Evolutionary conservation across 2,888 invertebrate genomes (phyloP), one percentile per base, ranked within the genome.

Genomic region (Orthosia incerta): DNA sequence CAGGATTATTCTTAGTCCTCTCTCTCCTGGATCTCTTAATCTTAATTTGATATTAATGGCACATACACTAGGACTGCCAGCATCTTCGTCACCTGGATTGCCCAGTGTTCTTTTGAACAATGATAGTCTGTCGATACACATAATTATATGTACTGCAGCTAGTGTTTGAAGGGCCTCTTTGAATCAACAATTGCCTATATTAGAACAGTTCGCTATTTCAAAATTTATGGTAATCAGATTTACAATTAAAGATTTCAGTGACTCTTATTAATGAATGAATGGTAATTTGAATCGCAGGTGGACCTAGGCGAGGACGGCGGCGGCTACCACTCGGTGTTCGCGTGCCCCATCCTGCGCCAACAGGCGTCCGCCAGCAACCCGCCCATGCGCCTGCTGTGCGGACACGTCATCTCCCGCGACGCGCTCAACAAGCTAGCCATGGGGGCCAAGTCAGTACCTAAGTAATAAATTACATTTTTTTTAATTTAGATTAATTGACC

Each of bases 361-460:
- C 99, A 99, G 93, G 99, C 99, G 60, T 98, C 99, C 1, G 99
- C 99, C 86, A 97, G 97, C 86, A 99, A 99, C 97, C 99, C 99
- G 72, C 99, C 99, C 20, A 99, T 99, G 98, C 97, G 99, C 83
- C 97, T 99, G 79, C 97, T 98, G 4, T 99, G 99, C 94, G 99
- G 99, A 4, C 99, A 99, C 96, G 99, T 99, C 78, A 99, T 99
- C 89, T 99, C 99, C 4, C 97, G 98, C 85, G 99, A 99, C 96
- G 99, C 99, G 60, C 97, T 99, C 84, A 98, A 98, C 94, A 99
- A 99, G 96, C 97, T 99, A 69, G 98, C 99, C 83, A 98, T 97
- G 93, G 98, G 98, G 64, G 98, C 98, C 94, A 99, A 99, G 98
- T 99, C 48, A 91, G 94, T 88, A 62, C 9, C 18, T 20, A 7